Evolutionary conservation across 1,140 invertebrate genomes (phyloP), one percentile per base, ranked within the genome.

Genomic region (Pantala flavescens): DNA sequence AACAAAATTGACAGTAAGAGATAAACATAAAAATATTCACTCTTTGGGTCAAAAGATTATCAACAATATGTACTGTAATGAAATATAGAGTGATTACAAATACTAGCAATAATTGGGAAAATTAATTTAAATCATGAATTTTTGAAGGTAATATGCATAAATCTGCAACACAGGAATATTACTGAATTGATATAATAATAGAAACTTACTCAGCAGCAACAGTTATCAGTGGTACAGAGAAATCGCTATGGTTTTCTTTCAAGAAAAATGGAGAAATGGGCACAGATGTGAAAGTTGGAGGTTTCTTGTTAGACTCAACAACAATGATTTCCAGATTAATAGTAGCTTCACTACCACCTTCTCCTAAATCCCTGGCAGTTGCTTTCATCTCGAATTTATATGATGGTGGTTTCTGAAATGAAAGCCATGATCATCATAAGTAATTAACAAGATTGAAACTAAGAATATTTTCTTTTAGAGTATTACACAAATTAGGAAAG

Each of bases 261-360:
- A 95, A 83, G 76, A 83, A 83, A 75, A 94, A 90, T 74, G 87
- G 86, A 7, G 85, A 72, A 63, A 70, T 82, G 71, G 82, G 83
- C 7, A 78, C 78, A 75, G 86, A 83, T 71, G 87, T 84, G 78
- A 93, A 93, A 55, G 84, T 86, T 71, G 95, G 95, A 63, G 93
- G 89, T 82, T 95, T 94, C 82, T 94, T 95, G 79, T 93, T 89
- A 0, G 93, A 93, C 79, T 93, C 92, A 0, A 95, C 92, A 23
- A 96, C 92, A 76, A 88, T 86, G 77, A 97, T 93, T 76, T 90
- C 87, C 76, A 96, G 85, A 79, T 90, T 88, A 74, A 92, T 93
- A 70, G 85, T 85, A 77, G 87, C 87, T 76, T 85, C 83, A 79
- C 88, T 85, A 5, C 87, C 85, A 63, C 82, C 83, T 77, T 84